Evolutionary conservation across 2,888 invertebrate genomes (phyloP), one percentile per base, ranked within the genome.

Genomic region (Epirrhoe tristata): DNA sequence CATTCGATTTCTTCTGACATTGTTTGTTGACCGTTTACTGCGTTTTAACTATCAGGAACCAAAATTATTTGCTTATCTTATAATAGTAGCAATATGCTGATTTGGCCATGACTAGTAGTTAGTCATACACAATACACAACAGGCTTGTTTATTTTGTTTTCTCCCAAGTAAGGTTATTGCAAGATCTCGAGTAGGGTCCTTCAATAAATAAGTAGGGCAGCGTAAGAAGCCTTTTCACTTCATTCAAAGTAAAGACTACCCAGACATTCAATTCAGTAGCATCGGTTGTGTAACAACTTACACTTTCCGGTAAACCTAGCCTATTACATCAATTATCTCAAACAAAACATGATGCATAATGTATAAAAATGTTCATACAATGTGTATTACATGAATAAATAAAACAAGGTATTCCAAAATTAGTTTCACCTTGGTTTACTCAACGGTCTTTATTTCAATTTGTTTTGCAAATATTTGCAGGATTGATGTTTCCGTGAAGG

Each of bases 251-350:
- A 67, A 16, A 63, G 57, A 66, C 70, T 73, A 58, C 8, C 12
- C 51, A 52, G 46, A 64, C 34, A 17, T 34, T 52, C 24, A 53
- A 60, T 64, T 66, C 54, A 64, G 51, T 75, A 66, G 43, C 58
- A 76, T 74, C 66, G 74, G 77, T 81, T 81, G 79, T 79, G 74
- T 79, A 82, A 72, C 76, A 77, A 75, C 74, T 76, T 67, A 73
- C 77, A 77, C 75, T 66, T 70, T 61, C 55, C 36, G 61, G 36
- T 16, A 50, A 68, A 58, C 67, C 58, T 68, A 57, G 58, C 59
- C 46, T 52, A 50, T 69, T 61, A 64, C 58, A 67, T 67, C 59
- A 63, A 63, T 51, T 65, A 52, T 66, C 48, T 63, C 51, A 54
- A 55, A 58, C 55, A 48, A 54, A 64, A 14, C 63, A 50, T 58